A percentile compares a stretch with the other conserved stretches of the same genome.
Conservation (phyloP, 1,140 invertebrate species). For the Camponotus pennsylvanicus region DNA sequence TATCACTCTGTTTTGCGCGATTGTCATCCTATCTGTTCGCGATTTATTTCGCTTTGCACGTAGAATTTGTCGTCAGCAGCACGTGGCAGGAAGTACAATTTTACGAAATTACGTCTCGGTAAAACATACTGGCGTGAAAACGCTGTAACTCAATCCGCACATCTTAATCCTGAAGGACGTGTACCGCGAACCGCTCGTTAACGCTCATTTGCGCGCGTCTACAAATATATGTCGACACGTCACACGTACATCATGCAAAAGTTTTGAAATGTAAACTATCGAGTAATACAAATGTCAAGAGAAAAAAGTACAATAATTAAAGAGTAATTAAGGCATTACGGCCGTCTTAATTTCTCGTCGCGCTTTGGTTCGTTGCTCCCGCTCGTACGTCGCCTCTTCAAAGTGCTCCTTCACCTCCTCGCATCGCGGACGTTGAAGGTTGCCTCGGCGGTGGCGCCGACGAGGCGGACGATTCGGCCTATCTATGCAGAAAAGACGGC, state of each 20-base stretch:
- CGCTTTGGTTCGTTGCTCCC: background rate
- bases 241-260: background rate
- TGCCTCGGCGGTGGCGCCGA: slow-evolving; percentile 27
- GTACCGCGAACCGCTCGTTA: background rate
- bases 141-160: background rate
- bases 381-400: background rate
- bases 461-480: slow-evolving; percentile 28
- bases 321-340: too few species aligned
- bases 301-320: background rate
- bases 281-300: background rate
- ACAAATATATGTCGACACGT: background rate
- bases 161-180: background rate
- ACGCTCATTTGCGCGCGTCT: background rate
- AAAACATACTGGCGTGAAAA: background rate
- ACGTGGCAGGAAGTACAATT: slow-evolving; percentile 45
- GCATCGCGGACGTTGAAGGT: background rate
- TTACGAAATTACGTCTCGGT: slow-evolving; percentile 37
- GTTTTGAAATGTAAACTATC: too few species aligned
- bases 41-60: background rate
- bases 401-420: background rate
- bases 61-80: background rate
- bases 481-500: slow-evolving; percentile 57
- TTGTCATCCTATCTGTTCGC: background rate
- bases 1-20: too few species aligned
- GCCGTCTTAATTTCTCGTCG: background rate